Conservation (phyloP, 2,888 invertebrate genomes). For the Glaucopsyche alexis region DNA sequence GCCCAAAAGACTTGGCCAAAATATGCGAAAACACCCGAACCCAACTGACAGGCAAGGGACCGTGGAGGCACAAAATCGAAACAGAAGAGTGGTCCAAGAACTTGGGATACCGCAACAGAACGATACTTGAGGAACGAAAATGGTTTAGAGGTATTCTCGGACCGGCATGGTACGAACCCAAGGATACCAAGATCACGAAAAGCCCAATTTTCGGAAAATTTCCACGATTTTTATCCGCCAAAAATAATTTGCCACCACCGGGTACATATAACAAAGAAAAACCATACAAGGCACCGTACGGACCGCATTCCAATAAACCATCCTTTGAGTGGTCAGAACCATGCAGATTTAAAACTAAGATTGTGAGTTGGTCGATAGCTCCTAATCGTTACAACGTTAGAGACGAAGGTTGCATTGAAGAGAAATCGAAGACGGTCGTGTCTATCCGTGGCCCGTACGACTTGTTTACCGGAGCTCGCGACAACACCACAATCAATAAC, state of each 20-base stretch:
- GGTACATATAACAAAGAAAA: constrained; percentile 59
- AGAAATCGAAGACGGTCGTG: constrained; percentile 60
- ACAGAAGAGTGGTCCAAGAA: constrained; percentile 67
- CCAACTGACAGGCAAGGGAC: constrained; percentile 51
- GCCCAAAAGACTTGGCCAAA: constrained; percentile 49
- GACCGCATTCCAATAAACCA: constrained; percentile 57
- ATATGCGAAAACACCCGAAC: constrained; percentile 52
- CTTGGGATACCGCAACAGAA: constrained; percentile 66
- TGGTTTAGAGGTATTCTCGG: constrained; percentile 58
- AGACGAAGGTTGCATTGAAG: constrained; percentile 59
- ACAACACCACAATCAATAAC: constrained; percentile 73
- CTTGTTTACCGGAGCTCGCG: constrained; percentile 73
- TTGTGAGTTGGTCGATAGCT: constrained; percentile 59
- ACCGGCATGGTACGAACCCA: constrained; percentile 60
- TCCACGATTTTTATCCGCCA: constrained; percentile 45
- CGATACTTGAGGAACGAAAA: constrained; percentile 49
- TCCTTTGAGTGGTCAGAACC: constrained; percentile 61
- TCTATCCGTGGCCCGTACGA: constrained; percentile 68
- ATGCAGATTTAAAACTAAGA: constrained; percentile 59
- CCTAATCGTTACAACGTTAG: constrained; percentile 62
- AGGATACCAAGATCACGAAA: constrained; percentile 49
- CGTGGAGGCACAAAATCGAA: constrained; percentile 64
- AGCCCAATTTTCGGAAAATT: constrained; percentile 64
- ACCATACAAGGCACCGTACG: constrained; percentile 59
- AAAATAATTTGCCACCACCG: constrained; percentile 53